phyloP scores from a whole-genome alignment of 2,797 vertebrate species.

The Pampus argenteus region DNA sequence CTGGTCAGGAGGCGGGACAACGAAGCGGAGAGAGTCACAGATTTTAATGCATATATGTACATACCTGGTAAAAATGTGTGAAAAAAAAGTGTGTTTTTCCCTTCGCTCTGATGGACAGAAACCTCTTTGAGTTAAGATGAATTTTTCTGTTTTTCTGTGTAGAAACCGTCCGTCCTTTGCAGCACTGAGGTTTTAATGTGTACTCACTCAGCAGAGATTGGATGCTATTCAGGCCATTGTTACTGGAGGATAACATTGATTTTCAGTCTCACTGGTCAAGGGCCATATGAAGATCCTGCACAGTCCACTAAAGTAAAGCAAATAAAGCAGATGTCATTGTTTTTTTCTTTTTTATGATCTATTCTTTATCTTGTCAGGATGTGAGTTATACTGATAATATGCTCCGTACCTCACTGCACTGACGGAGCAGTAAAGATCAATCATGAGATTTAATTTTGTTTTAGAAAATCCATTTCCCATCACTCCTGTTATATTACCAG shows the following conservation, averaged over 20 bases:
- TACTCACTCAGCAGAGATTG: conserved; percentile 71
- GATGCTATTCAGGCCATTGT: conserved; percentile 77
- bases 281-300: conserved; percentile 68
- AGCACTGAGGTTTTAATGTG: conserved; percentile 73
- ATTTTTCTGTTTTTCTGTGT: conserved; percentile 31
- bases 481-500: conserved; percentile 53
- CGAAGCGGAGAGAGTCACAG: conserved; percentile 15
- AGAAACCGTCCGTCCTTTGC: conserved; percentile 64
- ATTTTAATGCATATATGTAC: neutral
- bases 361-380: conserved; percentile 73
- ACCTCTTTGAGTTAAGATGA: too few species aligned
- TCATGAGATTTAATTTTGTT: conserved; percentile 72
- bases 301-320: conserved; percentile 54
- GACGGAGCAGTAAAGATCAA: conserved; percentile 71
- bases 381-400: conserved; percentile 75
- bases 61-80: neutral
- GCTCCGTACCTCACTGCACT: conserved; percentile 49
- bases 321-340: conserved; percentile 61
- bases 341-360: conserved; percentile 68
- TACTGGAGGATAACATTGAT: conserved; percentile 78
- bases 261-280: conserved; percentile 77
- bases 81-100: too few species aligned
- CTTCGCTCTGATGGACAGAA: conserved; percentile 24
- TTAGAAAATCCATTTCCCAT: conserved; percentile 64
- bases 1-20: conserved; percentile 14